Base-by-base conservation (phyloP, 2,113 vertebrate genomes). In the Oncorhynchus keta region DNA sequence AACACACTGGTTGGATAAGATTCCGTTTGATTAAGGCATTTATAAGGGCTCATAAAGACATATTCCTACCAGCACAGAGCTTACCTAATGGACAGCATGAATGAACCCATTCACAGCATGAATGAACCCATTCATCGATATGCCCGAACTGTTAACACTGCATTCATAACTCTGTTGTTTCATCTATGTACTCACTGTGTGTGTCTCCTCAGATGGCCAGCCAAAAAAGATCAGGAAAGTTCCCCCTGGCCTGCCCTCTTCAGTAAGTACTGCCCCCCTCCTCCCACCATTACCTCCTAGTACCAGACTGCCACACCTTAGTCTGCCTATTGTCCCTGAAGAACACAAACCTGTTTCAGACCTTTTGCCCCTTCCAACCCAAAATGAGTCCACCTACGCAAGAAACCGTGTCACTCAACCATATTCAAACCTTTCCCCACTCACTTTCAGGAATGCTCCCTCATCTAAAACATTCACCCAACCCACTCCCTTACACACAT, bases 161-260 rank as follows among this genome's bases (percentile, higher is more conserved):
- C 59, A 65, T 35, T 45, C 45, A 39, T 76, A 71, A 77, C 72
- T 74, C 59, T 28, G 76, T 14, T 28, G 48, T 24, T 32, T 8
- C n/a, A 26, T 77, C 49, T 76, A 35, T 70, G 39, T 45, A 45
- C 9, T 45, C 39, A 45, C 39, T 45, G 51, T 49, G 2, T 66
- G 45, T 14, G 26, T 65, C 70, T 70, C 30, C 11, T 6, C 88
- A 99, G 97, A 98, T 75, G 70, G 94, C 0, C 97, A 97, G 79
- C 95, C 97, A 74, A 99, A 99, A 90, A 99, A 99, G 93, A 96
- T 98, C 87, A 93, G 97, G 84, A 99, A 99, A 92, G 94, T 98
- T 81, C 97, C 97, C n/a, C 96, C 95, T 14, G 97, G 97, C 86
- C 94, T 99, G 76, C 98, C 98, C 3, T 96, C 98, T 74, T 98